A percentile compares a stretch with the other conserved stretches of the same genome.
phyloP scores from a whole-genome alignment of 2,888 invertebrate species.

The Microplitis deprimator region DNA sequence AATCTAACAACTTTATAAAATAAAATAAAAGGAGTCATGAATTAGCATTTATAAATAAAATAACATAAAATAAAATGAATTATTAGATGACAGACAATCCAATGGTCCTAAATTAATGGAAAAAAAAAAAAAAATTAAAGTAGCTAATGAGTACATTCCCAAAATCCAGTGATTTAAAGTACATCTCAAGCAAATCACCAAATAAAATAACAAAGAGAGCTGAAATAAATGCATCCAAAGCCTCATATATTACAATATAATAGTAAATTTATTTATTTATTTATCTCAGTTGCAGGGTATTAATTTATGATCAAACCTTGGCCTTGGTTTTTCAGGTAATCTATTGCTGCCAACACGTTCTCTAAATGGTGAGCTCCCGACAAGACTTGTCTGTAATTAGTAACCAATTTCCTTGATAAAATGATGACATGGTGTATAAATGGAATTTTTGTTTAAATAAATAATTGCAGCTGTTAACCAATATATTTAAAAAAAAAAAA shows the following conservation, averaged over 20 bases:
- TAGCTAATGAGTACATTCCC: background rate
- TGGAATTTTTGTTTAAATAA: background rate
- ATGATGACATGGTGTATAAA: conserved; percentile 48
- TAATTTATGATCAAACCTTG: conserved; percentile 78
- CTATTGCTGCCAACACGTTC: conserved; percentile 92
- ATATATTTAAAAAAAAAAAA: background rate
- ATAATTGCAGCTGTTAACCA: conserved; percentile 13
- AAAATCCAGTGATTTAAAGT: conserved; percentile 5
- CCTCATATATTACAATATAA: conserved; percentile 25
- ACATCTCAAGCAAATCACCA: background rate
- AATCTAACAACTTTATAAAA: conserved; percentile 62
- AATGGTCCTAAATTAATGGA: background rate
- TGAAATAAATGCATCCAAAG: background rate
- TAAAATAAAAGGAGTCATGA: background rate
- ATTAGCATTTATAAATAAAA: conserved; percentile 12
- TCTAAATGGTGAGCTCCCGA: conserved; percentile 86
- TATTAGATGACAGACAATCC: background rate
- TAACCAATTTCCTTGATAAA: conserved; percentile 35
- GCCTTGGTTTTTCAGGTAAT: conserved; percentile 84
- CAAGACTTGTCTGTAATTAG: conserved; percentile 74
- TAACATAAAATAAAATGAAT: background rate
- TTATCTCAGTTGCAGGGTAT: background rate
- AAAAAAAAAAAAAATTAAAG: conserved; percentile 1
- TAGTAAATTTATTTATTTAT: conserved; percentile 14
- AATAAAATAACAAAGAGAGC: background rate